Percentiles rank a stretch among this genome's conserved stretches.
Conservation (phyloP, 2,113 vertebrate genomes). For the Ia io region DNA sequence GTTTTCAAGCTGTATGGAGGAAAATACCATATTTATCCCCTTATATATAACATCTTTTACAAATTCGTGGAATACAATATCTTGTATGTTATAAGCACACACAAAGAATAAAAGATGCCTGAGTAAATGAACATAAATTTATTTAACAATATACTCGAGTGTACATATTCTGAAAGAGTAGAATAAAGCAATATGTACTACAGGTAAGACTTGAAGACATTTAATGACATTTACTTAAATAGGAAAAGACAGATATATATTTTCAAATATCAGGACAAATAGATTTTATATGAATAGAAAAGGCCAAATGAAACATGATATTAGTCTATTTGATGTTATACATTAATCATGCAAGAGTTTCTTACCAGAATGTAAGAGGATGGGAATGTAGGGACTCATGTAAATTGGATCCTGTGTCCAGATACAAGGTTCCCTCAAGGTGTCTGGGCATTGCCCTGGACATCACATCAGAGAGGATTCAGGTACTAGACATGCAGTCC, state of each 20-base stretch:
- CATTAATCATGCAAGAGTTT: not conserved
- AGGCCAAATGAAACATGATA: not conserved
- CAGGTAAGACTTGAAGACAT: not conserved
- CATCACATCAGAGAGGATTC: not conserved
- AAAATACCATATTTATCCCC: not conserved
- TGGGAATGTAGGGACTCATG: not conserved
- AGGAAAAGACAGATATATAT: not conserved
- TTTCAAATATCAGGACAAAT: not conserved
- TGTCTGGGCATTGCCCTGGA: not conserved
- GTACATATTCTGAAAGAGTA: not conserved
- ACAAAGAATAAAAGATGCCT: not conserved
- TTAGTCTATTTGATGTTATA: not conserved
- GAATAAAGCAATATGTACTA: not conserved
- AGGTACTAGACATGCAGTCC: not conserved
- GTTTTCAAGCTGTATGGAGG: not conserved
- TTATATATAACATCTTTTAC: not conserved
- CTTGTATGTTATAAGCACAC: not conserved
- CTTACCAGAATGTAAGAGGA: not conserved
- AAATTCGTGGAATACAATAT: not conserved
- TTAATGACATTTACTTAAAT: constrained; percentile 18
- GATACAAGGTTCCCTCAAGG: not conserved
- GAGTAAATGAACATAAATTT: not conserved
- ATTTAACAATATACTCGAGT: not conserved
- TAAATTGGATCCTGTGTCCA: not conserved
- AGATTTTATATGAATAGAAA: not conserved